Evolutionary conservation across 2,113 vertebrate species (phyloP).

Genomic region (Xyrauchen texanus): DNA sequence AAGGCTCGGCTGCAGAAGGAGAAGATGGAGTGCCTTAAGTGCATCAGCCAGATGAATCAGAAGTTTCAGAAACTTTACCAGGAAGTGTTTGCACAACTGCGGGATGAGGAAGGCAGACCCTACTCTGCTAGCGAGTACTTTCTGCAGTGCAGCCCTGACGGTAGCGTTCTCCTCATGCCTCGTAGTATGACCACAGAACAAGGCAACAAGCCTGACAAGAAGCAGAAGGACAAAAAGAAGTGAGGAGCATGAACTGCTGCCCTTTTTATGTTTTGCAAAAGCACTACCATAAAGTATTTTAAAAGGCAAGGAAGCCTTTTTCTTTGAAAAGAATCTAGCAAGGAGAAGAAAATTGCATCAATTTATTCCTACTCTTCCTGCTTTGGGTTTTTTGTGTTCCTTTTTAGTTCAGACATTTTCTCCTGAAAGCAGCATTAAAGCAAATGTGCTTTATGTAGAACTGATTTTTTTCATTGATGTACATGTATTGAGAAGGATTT

Average conservation of each 20-base stretch:
- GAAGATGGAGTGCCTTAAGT: conserved; percentile 93
- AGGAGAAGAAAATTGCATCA: conserved; percentile 68
- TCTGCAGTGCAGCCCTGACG: conserved; percentile 88
- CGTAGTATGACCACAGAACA: conserved; percentile 79
- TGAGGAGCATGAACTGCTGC: conserved; percentile 71
- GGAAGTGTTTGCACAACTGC: conserved; percentile 90
- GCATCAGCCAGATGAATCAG: conserved; percentile 96
- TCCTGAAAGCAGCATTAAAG: conserved; percentile 72
- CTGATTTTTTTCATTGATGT: conserved; percentile 67
- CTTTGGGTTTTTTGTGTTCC: conserved; percentile 69
- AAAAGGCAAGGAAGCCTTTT: conserved; percentile 71
- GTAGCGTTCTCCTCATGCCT: conserved; percentile 88
- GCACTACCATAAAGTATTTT: conserved; percentile 64
- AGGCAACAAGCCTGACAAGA: conserved; percentile 86
- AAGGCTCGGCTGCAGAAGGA: conserved; percentile 91
- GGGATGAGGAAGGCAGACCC: conserved; percentile 91
- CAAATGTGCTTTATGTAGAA: conserved; percentile 70
- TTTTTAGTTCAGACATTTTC: conserved; percentile 68
- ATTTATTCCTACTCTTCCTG: conserved; percentile 71
- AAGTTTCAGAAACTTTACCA: conserved; percentile 96
- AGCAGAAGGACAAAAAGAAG: conserved; percentile 95
- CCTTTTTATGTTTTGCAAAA: conserved; percentile 60
- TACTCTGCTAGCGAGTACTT: conserved; percentile 90
- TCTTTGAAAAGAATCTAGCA: conserved; percentile 75
- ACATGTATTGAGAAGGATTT: conserved; percentile 52